Evolutionary conservation across 2,113 vertebrate genomes (phyloP).

Genomic region (Tor tambroides): DNA sequence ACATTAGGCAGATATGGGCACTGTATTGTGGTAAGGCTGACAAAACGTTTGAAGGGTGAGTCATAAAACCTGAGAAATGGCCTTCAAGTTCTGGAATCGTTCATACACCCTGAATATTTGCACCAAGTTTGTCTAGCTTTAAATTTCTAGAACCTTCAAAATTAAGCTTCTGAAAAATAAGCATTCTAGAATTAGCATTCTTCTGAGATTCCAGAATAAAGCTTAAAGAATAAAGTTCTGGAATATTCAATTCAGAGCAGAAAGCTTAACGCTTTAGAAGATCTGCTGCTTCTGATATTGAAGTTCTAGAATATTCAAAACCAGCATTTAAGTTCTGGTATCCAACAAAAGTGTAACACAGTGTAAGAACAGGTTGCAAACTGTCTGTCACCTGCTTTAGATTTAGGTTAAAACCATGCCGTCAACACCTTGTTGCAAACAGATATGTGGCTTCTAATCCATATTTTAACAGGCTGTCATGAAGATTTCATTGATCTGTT

Average conservation of each 20-base stretch:
- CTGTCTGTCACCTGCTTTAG: constrained; percentile 31
- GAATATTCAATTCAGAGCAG: background rate
- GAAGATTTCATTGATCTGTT: background rate
- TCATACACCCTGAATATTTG: background rate
- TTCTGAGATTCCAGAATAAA: background rate
- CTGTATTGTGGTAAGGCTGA: constrained; percentile 30
- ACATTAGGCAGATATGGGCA: constrained; percentile 9
- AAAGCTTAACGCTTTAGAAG: background rate
- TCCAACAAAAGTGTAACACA: background rate
- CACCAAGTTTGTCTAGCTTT: background rate
- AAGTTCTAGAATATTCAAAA: background rate
- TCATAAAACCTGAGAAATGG: background rate
- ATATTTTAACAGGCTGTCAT: constrained; percentile 1
- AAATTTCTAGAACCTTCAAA: background rate
- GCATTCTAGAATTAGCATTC: background rate
- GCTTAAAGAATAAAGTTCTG: background rate
- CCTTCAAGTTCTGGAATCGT: background rate
- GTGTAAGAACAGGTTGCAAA: constrained; percentile 12
- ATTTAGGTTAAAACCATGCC: constrained; percentile 14
- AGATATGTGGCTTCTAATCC: constrained; percentile 32
- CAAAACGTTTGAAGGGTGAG: constrained; percentile 5
- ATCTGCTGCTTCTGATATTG: background rate
- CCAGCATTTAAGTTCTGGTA: background rate
- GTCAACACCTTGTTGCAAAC: constrained; percentile 8
- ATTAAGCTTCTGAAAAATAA: background rate